Percentiles rank a stretch among this genome's conserved stretches.
These are phyloP conservation scores for Pedionomus torquatus DNA, from an alignment of 2,113 vertebrate genomes.

Conservation along the genomic window DNA sequence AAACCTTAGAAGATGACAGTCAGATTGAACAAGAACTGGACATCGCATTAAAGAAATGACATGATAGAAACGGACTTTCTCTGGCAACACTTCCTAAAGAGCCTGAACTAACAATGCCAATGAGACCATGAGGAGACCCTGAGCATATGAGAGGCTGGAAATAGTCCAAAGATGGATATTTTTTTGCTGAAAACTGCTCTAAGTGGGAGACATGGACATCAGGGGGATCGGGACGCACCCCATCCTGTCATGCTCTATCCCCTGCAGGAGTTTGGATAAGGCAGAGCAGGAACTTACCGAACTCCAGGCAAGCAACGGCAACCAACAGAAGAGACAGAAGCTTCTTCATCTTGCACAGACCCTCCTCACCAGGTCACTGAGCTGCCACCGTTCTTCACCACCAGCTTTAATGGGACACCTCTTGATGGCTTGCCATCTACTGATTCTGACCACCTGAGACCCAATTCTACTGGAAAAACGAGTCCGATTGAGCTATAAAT, in stretches of 20 bases:
- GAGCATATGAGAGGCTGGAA: neutral
- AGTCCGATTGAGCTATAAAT: constrained; percentile 1
- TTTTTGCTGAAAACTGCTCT: neutral
- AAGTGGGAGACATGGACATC: neutral
- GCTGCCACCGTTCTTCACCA: neutral
- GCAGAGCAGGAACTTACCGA: neutral
- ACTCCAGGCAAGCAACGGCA: accelerated
- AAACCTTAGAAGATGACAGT: neutral
- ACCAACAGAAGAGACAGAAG: constrained; percentile 9
- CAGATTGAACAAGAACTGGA: neutral
- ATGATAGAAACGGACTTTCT: accelerated
- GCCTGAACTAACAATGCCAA: neutral
- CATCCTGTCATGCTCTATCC: neutral
- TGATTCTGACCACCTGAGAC: accelerated
- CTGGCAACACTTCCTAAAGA: neutral
- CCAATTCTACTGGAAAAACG: neutral
- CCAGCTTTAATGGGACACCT: neutral
- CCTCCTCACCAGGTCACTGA: neutral
- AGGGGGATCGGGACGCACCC: accelerated
- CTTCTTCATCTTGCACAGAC: neutral
- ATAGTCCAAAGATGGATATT: neutral
- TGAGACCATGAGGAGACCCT: neutral
- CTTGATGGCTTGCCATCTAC: neutral
- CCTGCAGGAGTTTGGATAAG: neutral
- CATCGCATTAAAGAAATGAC: neutral